Base-by-base conservation (phyloP, 2,797 vertebrate species). In the Myotis pilosus region DNA sequence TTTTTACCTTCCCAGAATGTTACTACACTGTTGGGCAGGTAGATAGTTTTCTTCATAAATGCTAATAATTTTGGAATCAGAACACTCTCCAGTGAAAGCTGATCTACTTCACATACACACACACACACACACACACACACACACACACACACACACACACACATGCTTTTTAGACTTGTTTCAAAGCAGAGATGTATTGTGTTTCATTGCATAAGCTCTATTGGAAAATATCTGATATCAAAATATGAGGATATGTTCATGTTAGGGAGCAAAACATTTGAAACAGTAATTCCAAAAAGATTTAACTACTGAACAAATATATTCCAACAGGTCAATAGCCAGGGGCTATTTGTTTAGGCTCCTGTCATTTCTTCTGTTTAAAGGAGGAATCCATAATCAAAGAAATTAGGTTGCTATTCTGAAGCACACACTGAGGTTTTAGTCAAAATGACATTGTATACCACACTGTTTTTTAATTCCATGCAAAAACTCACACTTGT, bases 251-350 rank as follows among this genome's bases (percentile, higher is more conserved):
- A 33, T 47, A 66, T 76, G 28, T 33, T 91, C 41, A 41, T 69
- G 11, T 86, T 94, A 79, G 88, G 64, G 6, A 83, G 13, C 30
- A 89, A 93, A 87, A 69, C 36, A 82, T 79, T 93, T 96, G 88
- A 64, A 83, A 74, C 33, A 72, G 36, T 74, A 62, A 85, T 81
- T 85, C 0, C 30, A 72, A 41, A 49, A 92, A 66, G 41, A 66
- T 79, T 75, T 96, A 85, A 55, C 91, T 88, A 53, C 33, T 79
- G 44, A 8, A 72, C 94, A 68, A 90, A 91, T 22, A 41, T 51
- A 83, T 68, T 41, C 5, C 41, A 87, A 81, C 44, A 82, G 66
- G 6, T 60, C 92, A 51, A 36, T 68, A 85, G 15, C 68, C 62
- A 72, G 53, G 25, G 95, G 81, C 22, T 66, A 62, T 17, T 95